Evolutionary conservation across 1,140 invertebrate genomes (phyloP), one percentile per base, ranked within the genome.

Genomic region (Sarcophaga peregrina): DNA sequence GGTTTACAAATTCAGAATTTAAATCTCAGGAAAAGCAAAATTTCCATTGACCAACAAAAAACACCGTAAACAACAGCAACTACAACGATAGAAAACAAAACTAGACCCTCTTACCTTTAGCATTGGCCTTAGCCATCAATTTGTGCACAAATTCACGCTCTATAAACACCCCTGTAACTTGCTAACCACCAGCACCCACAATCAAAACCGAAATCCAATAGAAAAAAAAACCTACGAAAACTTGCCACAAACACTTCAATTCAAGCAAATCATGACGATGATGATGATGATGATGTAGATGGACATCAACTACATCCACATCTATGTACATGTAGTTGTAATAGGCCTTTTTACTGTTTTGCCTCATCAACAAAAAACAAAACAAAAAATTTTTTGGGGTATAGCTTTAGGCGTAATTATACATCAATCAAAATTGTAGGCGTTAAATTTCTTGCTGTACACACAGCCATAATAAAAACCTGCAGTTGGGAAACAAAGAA

Each of bases 61-160:
- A n/a, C n/a, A n/a, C n/a, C n/a, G n/a, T n/a, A n/a, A 58, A 58
- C n/a, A 85, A 84, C 84, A 73, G 73, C 17, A 72, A 37, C 20
- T 47, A 46, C 6, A 45, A 72, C 9, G 2, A 45, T 48, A 15
- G 7, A 72, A 82, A 4, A 8, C n/a, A 46, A 13, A 72, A 68
- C 37, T 72, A 54, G 46, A 82, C 13, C 3, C 47, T 13, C 25
- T 25, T 15, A 80, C 45, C 10, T 37, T n/a, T 48, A 80, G 52
- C 50, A 80, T 52, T 52, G 76, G 50, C 58, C 68, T 62, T 47
- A n/a, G 48, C 46, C 25, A 82, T 82, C 83, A 85, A 84, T 84
- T 52, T 80, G 76, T 82, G 83, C 83, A 37, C 25, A 37, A 37
- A 37, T 37, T 37, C 25, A 37, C 25, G 25, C 25, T 37, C 25